Evolutionary conservation across 2,113 vertebrate genomes (phyloP).

Genomic region (Martes martes): DNA sequence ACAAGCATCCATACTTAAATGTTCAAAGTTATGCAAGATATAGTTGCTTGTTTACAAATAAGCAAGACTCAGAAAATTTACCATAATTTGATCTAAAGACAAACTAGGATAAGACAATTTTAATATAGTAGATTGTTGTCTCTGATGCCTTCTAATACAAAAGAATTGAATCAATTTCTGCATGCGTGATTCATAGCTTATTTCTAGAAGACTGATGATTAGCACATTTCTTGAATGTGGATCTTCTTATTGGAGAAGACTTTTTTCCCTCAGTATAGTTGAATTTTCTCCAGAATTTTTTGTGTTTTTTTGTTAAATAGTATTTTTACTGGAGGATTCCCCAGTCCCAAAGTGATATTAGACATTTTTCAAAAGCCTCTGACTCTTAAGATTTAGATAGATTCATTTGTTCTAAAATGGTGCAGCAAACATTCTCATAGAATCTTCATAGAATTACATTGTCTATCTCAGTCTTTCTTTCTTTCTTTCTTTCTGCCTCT

Average conservation of each 20-base stretch:
- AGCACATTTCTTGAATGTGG: background rate
- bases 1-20: background rate
- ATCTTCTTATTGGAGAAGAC: background rate
- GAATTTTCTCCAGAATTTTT: background rate
- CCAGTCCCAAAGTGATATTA: background rate
- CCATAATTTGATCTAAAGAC: background rate
- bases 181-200: background rate
- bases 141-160: background rate
- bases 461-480: background rate
- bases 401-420: background rate
- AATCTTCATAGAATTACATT: background rate
- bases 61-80: background rate
- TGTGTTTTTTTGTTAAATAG: background rate
- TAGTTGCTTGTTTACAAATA: constrained; percentile 20
- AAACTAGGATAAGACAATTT: background rate
- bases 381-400: background rate
- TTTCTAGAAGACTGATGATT: background rate
- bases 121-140: background rate
- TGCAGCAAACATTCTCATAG: background rate
- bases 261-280: background rate
- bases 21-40: background rate
- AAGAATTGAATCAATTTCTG: background rate
- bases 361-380: background rate
- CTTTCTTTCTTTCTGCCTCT: background rate
- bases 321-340: background rate